Evolutionary conservation across 2,797 vertebrate species (phyloP), one percentile per base, ranked within the genome.

Genomic region (Pterois miles): DNA sequence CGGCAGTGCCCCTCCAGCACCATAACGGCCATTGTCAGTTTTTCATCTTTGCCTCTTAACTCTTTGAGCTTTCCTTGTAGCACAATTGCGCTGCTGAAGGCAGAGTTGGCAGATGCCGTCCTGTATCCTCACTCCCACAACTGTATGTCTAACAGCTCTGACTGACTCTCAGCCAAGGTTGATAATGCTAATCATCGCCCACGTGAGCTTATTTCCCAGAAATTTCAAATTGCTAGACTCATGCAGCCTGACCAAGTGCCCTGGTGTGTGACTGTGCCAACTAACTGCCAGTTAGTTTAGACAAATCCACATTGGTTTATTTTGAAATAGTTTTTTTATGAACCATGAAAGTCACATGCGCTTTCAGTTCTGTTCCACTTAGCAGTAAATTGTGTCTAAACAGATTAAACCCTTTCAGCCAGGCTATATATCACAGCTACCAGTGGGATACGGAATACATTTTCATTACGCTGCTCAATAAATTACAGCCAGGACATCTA

Each of bases 111-210:
- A 81, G 71, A 79, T 76, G 46, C 66, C 31, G 34, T 57, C 53
- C 50, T 67, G 25, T 33, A 27, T 79, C 43, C 66, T 65, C 33
- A 67, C 79, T 83, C 74, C 79, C 76, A 73, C 80, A 74, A 58
- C 74, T 67, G 76, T 79, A 72, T 27, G 36, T 88, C 70, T 79
- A 63, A 82, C 74, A 74, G 27, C 29, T 36, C 23, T 14, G 59
- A 78, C 73, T 80, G 74, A 70, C 71, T 76, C 68, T 48, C 13
- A 64, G 74, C 66, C 78, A 87, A 83, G 71, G 73, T 79, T 82
- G 73, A 79, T 83, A 54, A 81, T 86, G 73, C 64, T 89, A 85
- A 87, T 87, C 68, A 78, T 84, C 58, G 85, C 76, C 59, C 54
- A 78, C 34, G n/a, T 84, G 66, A 80, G 65, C 56, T 66, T 74